Base-by-base conservation (phyloP, 2,113 vertebrate genomes). In the Casuarius casuarius region DNA sequence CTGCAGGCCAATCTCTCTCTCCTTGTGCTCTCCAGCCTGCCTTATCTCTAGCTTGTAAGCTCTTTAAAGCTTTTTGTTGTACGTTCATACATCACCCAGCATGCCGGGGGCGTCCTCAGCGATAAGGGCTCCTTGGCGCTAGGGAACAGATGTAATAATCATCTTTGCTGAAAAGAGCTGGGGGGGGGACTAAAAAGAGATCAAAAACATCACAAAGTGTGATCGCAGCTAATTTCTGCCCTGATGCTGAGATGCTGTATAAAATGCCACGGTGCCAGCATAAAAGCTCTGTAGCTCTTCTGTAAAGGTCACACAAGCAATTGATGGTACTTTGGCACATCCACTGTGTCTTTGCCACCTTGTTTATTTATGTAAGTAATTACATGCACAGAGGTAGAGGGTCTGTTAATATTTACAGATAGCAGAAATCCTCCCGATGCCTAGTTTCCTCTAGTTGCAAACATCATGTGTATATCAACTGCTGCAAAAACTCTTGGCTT, bases 311-410 rank as follows among this genome's bases (percentile, higher is more conserved):
- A 9, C 52, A 46, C 23, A 87, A 88, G 70, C 20, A 74, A 46
- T 6, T 4, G 12, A 48, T 8, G 35, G 26, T n/a, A 38, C 56
- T 21, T 1, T 2, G 28, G 49, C 18, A 17, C 0, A 0, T 21
- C 31, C 49, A 52, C 66, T 40, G 2, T 63, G 17, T 71, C 70
- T 35, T 35, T 83, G 62, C 46, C 35, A 31, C 21, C 0, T 0
- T 19, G 56, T 46, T 52, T 74, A 42, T 65, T 58, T 67, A 5
- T 54, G 25, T 28, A 31, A 42, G 61, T 46, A 40, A 70, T 63
- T 78, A 38, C n/a, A 22, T 7, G 5, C 5, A 26, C 52, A 68
- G 63, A 67, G 56, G 66, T 15, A 84, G 54, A 29, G 63, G 68
- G 51, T 54, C 2, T 17, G 52, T 17, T 38, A 51, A 78, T 35